Conservation (phyloP, 2,888 invertebrate species). For the Glaucopsyche alexis region DNA sequence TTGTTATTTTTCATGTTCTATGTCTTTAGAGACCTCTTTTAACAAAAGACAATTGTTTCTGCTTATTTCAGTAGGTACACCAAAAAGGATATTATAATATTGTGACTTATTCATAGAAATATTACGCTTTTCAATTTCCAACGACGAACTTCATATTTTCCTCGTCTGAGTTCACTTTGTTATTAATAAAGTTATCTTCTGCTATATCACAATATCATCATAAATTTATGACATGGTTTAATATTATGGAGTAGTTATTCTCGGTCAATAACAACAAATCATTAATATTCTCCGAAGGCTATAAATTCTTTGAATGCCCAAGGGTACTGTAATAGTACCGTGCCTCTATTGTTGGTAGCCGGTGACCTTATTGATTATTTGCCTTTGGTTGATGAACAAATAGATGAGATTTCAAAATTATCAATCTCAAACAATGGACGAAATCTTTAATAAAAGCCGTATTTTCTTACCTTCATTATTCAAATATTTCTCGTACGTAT, state of each 20-base stretch:
- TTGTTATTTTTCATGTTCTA: neutral
- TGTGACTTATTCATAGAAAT: neutral
- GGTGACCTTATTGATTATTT: conserved; percentile 21
- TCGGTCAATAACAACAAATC: conserved; percentile 25
- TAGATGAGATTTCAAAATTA: conserved; percentile 17
- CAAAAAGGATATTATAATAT: neutral
- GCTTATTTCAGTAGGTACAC: neutral
- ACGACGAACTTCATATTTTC: too few relatives aligned
- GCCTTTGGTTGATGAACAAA: conserved; percentile 25
- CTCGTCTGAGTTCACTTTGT: neutral
- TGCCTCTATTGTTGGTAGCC: conserved; percentile 17
- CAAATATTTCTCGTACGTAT: neutral
- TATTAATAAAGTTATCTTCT: neutral
- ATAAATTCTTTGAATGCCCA: conserved; percentile 27
- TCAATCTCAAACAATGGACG: neutral
- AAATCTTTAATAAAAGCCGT: neutral
- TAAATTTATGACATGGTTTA: conserved; percentile 2
- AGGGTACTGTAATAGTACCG: conserved; percentile 24
- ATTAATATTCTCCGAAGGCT: conserved; percentile 23
- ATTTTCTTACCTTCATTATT: neutral
- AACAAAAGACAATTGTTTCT: neutral
- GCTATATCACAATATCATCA: neutral
- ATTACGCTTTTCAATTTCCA: too few relatives aligned
- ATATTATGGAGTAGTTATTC: neutral
- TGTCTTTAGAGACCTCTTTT: neutral